A percentile compares a stretch with the other conserved stretches of the same genome.
Conservation (phyloP, 1,140 invertebrate species). For the Coboldia fuscipes region DNA sequence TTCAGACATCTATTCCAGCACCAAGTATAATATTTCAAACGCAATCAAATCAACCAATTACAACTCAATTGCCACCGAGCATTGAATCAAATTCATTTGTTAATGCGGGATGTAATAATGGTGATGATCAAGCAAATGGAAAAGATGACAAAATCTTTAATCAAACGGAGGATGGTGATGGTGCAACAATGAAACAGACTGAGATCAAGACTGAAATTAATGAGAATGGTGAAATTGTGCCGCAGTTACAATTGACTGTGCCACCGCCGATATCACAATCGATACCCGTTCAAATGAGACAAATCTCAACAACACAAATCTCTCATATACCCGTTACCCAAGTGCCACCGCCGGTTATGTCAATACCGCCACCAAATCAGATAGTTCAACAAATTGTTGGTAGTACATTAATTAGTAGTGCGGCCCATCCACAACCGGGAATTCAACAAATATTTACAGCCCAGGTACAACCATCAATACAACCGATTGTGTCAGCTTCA, state of each 20-base stretch:
- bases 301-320: background rate
- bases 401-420: conserved; percentile 3
- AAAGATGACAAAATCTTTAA: background rate
- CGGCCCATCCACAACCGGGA: background rate
- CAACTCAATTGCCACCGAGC: background rate
- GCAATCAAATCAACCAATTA: conserved; percentile 1
- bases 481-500: background rate
- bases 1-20: background rate
- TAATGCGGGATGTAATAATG: background rate
- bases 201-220: background rate
- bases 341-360: conserved; percentile 1
- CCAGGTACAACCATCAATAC: conserved; percentile 1
- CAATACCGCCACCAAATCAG: conserved; percentile 3
- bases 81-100: no score
- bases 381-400: conserved; percentile 4
- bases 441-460: conserved; percentile 3
- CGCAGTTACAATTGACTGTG: background rate
- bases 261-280: background rate
- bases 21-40: conserved; percentile 2
- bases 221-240: background rate
- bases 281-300: background rate
- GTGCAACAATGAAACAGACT: background rate
- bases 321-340: background rate
- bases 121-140: background rate
- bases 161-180: background rate